These are phyloP conservation scores for Oophaga sylvatica DNA, from an alignment of 2,797 vertebrate species.

Conservation along the genomic window DNA sequence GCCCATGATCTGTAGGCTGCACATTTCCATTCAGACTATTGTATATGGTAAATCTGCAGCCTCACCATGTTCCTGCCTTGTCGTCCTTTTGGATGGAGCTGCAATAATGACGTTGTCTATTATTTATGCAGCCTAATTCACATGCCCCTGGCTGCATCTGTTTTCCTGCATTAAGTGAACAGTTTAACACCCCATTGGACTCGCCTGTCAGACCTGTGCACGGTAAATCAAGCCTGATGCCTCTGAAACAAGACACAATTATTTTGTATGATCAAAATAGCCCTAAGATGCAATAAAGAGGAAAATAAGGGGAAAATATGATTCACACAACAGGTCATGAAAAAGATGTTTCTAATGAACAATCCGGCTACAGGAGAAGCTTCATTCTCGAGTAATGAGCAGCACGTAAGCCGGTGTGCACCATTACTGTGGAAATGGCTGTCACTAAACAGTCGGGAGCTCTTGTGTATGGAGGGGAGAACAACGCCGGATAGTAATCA, in stretches of 20 bases:
- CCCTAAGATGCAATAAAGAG: conserved; percentile 6
- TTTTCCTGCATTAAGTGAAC: conserved; percentile 24
- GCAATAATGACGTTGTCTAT: conserved; percentile 2
- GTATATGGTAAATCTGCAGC: background rate
- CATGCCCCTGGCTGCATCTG: conserved; percentile 36
- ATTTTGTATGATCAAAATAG: background rate
- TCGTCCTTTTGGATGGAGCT: background rate
- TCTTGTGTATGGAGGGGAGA: conserved; percentile 30
- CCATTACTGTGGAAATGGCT: conserved; percentile 47
- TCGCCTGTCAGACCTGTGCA: background rate
- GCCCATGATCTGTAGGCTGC: too few species aligned
- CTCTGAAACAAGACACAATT: conserved; percentile 5
- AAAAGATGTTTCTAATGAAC: conserved; percentile 19
- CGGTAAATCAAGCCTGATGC: conserved; percentile 13
- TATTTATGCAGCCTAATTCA: background rate
- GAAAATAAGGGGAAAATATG: background rate
- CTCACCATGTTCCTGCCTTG: background rate
- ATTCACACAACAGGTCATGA: conserved; percentile 32
- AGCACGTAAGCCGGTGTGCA: conserved; percentile 10
- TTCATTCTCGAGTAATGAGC: conserved; percentile 27
- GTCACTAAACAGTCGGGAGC: conserved; percentile 39
- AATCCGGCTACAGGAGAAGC: conserved; percentile 19
- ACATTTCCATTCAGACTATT: background rate
- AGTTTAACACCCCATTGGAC: conserved; percentile 17
- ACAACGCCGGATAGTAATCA: background rate